Conservation (phyloP, 23 tunicate species). For the Oikopleura dioica region DNA sequence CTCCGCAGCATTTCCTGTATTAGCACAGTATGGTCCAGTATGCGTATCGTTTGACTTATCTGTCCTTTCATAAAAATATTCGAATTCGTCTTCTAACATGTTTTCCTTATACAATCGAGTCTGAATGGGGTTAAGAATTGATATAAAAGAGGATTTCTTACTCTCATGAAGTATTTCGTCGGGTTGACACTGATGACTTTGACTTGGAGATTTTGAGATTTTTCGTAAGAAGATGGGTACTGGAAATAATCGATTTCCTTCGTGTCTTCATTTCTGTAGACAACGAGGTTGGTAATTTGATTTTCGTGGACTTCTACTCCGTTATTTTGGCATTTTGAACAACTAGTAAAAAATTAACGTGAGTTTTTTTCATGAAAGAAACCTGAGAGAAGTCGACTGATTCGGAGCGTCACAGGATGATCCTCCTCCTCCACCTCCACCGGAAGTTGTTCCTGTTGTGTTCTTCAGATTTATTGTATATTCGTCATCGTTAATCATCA, state of each 20-base stretch:
- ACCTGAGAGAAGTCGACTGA: background rate
- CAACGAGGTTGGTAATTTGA: too few relatives aligned
- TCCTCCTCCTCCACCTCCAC: too few relatives aligned
- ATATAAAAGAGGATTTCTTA: too few relatives aligned
- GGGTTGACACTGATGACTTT: background rate
- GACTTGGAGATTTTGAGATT: background rate
- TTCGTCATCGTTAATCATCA: too few relatives aligned
- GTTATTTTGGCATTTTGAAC: background rate
- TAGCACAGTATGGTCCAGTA: background rate
- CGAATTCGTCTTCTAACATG: background rate
- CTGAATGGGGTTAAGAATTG: too few relatives aligned
- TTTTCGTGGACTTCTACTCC: background rate
- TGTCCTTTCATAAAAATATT: background rate
- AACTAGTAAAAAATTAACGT: background rate
- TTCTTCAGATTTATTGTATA: too few relatives aligned
- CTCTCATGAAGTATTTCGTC: background rate
- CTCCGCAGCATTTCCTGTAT: background rate
- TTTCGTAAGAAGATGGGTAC: background rate
- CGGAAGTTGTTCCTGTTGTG: too few relatives aligned
- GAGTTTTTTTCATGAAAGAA: background rate
- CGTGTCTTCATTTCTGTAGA: too few relatives aligned
- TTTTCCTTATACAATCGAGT: too few relatives aligned
- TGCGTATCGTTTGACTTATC: background rate
- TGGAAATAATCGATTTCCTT: too few relatives aligned
- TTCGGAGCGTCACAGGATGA: too few relatives aligned